A percentile compares a stretch with the other conserved stretches of the same genome.
Evolutionary conservation across 2,888 invertebrate genomes (phyloP).

Genomic region (Limnephilus marmoratus): DNA sequence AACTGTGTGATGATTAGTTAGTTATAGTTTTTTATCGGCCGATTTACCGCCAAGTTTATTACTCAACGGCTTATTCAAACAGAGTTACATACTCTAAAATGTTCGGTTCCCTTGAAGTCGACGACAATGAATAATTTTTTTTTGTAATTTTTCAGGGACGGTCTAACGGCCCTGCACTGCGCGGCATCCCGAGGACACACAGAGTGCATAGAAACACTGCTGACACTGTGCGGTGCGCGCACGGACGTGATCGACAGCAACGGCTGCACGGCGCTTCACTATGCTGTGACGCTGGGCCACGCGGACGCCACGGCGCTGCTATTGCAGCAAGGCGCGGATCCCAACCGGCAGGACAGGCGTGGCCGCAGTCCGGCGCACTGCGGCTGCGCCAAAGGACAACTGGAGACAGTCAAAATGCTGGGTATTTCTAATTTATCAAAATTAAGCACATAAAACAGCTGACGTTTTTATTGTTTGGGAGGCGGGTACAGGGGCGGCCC

Average conservation of each 20-base stretch:
- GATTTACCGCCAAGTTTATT: too few relatives aligned
- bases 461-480: too few relatives aligned
- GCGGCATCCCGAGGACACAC: conserved; percentile 97
- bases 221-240: conserved; percentile 91
- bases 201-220: conserved; percentile 91
- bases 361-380: conserved; percentile 96
- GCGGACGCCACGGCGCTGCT: conserved; percentile 94
- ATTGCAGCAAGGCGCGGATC: conserved; percentile 92
- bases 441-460: too few relatives aligned
- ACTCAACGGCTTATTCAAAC: too few relatives aligned
- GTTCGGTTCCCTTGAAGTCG: too few relatives aligned
- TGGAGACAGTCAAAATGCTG: conserved; percentile 89
- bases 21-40: too few relatives aligned
- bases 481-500: too few relatives aligned
- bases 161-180: conserved; percentile 96
- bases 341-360: conserved; percentile 94
- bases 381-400: conserved; percentile 96
- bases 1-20: too few relatives aligned
- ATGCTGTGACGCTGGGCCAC: conserved; percentile 97
- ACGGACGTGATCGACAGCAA: conserved; percentile 95
- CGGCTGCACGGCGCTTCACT: conserved; percentile 97
- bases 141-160: conserved; percentile 81
- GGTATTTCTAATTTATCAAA: conserved; percentile 68
- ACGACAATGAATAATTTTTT: conserved; percentile 67
- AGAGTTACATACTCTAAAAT: too few relatives aligned